Evolutionary conservation across 2,888 invertebrate genomes (phyloP), one percentile per base, ranked within the genome.

Genomic region (Lycaena phlaeas): DNA sequence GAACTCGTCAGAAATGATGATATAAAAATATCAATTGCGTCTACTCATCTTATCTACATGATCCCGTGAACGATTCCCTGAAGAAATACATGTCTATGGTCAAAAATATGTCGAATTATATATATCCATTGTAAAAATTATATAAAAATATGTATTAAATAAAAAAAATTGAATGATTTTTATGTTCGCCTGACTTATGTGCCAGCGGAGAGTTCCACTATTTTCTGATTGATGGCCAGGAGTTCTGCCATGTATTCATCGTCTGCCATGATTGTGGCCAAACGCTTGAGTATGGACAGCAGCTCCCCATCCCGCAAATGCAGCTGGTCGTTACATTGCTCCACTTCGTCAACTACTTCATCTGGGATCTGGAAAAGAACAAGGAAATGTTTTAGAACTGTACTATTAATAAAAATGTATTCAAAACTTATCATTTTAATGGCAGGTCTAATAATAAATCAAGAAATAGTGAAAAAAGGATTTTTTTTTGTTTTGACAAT

Each of bases 281-380:
- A 79, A 12, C 87, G 86, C 52, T 87, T 87, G 42, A 95, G 76
- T 47, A 90, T 85, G 45, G 87, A 86, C 43, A 89, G 77, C 36
- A 95, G 85, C 48, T 89, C 87, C 1, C 89, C 87, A 49, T 88
- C 87, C 14, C 87, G 81, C 56, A 93, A 76, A 47, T 87, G 89
- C 49, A 95, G 85, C 65, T 94, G 94, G 39, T 90, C 88, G 56
- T 91, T 90, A 60, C 94, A 90, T 61, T 91, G 87, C 46, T 86
- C 82, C 36, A 93, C 82, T 59, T 89, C 88, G 46, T 88, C 86
- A 6, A 87, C 75, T 5, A 89, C 85, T 52, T 88, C 87, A 43
- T 91, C 90, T n/a, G 89, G 89, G 46, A 91, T 85, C 90, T 91
- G 67, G 14, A 69, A 68, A 38, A 4, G 18, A 42, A 42, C 27